phyloP scores from a whole-genome alignment of 2,888 invertebrate species.

The Stenodema calcarata region DNA sequence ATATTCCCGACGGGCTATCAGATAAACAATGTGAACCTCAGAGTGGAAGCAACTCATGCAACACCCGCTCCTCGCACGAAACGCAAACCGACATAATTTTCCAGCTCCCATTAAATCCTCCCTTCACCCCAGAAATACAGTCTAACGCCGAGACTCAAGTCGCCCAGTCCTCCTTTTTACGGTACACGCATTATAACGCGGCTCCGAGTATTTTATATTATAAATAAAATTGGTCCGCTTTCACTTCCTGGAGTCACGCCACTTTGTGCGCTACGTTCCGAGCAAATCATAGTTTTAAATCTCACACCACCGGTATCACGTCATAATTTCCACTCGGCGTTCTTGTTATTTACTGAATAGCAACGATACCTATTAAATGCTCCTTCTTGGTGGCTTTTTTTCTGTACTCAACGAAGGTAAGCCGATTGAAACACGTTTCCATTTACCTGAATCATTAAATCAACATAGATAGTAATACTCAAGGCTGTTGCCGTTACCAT shows the following conservation, averaged over 20 bases:
- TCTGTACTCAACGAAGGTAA: background rate
- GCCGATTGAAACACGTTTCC: background rate
- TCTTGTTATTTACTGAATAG: background rate
- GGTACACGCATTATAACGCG: background rate
- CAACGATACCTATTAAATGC: background rate
- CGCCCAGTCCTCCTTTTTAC: background rate
- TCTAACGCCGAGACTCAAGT: background rate
- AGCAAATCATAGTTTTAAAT: background rate
- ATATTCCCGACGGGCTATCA: too few species aligned
- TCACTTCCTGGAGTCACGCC: background rate
- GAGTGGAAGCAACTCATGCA: too few species aligned
- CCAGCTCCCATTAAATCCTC: background rate
- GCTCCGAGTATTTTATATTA: background rate
- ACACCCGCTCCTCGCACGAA: background rate
- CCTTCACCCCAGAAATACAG: background rate
- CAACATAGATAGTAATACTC: background rate
- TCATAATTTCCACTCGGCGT: background rate
- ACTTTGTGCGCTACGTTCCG: background rate
- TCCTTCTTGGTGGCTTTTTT: background rate
- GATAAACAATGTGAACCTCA: too few species aligned
- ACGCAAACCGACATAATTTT: background rate
- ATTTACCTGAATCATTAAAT: background rate
- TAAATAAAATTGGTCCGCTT: slow-evolving; percentile 2
- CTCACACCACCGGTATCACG: background rate
- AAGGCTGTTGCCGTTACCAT: background rate